Evolutionary conservation across 2,113 vertebrate species (phyloP).

Genomic region (Dromiciops gliroides): DNA sequence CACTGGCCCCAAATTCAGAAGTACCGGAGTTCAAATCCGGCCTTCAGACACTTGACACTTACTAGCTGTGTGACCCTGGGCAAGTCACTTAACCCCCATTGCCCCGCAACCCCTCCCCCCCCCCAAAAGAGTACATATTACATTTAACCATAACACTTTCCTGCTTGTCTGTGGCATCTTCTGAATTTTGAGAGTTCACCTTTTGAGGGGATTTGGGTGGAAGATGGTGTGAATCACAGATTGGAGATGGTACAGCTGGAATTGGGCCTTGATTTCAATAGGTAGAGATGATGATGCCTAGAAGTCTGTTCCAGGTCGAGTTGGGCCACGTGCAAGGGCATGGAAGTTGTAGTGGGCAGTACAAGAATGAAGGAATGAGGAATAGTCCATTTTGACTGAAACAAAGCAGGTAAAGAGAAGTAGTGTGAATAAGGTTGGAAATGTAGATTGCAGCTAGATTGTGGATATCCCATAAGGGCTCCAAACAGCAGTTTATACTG

Average conservation of each 20-base stretch:
- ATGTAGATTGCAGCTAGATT: neutral
- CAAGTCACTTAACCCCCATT: too few relatives aligned
- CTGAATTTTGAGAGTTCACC: neutral
- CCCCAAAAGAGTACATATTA: neutral
- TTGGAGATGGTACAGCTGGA: neutral
- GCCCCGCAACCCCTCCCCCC: too few relatives aligned
- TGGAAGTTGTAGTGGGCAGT: neutral
- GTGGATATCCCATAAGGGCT: neutral
- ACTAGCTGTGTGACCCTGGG: too few relatives aligned
- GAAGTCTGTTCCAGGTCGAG: neutral
- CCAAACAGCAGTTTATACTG: neutral
- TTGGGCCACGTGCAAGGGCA: neutral
- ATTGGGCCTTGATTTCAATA: neutral
- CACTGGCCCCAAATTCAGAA: too few relatives aligned
- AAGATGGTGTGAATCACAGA: neutral
- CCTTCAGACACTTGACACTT: too few relatives aligned
- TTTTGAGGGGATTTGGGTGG: neutral
- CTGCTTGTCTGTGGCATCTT: neutral
- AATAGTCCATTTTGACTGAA: neutral
- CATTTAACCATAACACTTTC: neutral
- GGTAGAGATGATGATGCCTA: neutral
- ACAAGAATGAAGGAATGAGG: neutral
- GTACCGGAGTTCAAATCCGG: too few relatives aligned
- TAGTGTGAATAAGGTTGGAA: neutral
- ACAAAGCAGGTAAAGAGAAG: neutral